Evolutionary conservation across 1,140 invertebrate species (phyloP).

Genomic region (Pseudomyrmex gracilis): DNA sequence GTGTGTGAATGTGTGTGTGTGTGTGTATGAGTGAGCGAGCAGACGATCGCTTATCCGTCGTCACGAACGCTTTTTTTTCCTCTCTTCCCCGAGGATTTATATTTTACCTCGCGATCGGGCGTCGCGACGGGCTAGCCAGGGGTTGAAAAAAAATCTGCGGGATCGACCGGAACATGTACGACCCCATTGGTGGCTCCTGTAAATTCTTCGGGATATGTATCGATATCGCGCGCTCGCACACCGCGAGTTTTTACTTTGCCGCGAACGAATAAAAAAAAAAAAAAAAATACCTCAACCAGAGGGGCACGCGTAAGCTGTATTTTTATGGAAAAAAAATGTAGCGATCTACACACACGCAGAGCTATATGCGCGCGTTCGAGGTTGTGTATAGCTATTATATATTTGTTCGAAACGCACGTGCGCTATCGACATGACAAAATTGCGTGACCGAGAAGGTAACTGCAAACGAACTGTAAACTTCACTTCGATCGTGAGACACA

Average conservation of each 20-base stretch:
- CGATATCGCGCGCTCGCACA: slow-evolving; percentile 37
- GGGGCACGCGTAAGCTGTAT: slow-evolving; percentile 38
- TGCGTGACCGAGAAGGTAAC: slow-evolving; percentile 19
- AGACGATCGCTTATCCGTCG: slow-evolving; percentile 56
- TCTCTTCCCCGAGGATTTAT: slow-evolving; percentile 59
- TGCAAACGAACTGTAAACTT: slow-evolving; percentile 22
- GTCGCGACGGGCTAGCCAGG: slow-evolving; percentile 25
- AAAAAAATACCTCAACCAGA: slow-evolving; percentile 3
- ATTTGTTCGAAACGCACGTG: slow-evolving; percentile 7
- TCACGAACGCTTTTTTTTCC: slow-evolving; percentile 36
- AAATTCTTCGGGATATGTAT: slow-evolving; percentile 59
- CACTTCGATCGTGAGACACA: not conserved
- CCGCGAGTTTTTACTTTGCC: slow-evolving; percentile 52
- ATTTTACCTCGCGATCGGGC: slow-evolving; percentile 55
- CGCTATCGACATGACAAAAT: slow-evolving; percentile 49
- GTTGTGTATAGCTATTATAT: slow-evolving; percentile 42
- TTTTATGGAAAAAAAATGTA: slow-evolving; percentile 53
- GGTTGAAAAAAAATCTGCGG: slow-evolving; percentile 51
- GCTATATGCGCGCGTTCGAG: not conserved
- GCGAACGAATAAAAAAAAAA: slow-evolving; percentile 38
- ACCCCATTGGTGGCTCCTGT: slow-evolving; percentile 53
- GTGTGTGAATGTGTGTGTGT: no score
- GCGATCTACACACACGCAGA: slow-evolving; percentile 1
- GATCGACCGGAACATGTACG: slow-evolving; percentile 37
- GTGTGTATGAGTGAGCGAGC: not conserved